Evolutionary conservation across 2,113 vertebrate species (phyloP).

Genomic region (Corythoichthys intestinalis): DNA sequence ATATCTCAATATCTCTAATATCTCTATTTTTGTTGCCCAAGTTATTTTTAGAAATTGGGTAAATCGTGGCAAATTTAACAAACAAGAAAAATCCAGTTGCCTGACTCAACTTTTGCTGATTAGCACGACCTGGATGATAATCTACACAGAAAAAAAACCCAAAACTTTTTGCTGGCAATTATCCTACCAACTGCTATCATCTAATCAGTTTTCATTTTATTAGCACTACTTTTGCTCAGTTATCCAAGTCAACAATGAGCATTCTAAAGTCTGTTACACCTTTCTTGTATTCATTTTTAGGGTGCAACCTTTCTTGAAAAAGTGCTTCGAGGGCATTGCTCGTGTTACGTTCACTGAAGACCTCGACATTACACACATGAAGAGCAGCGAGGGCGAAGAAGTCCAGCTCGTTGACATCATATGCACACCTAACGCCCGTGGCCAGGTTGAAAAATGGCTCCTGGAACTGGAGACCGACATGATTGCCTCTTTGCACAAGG

Average conservation of each 20-base stretch:
- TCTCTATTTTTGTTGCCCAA: too few species aligned
- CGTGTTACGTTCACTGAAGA: constrained; percentile 81
- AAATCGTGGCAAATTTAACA: too few species aligned
- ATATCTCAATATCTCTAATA: too few species aligned
- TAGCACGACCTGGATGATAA: too few species aligned
- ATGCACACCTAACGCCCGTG: constrained; percentile 83
- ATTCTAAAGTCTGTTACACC: neutral
- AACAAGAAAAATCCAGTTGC: too few species aligned
- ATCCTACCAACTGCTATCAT: neutral
- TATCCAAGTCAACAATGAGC: too few species aligned
- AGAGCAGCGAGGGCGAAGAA: constrained; percentile 83
- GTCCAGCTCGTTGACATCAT: constrained; percentile 79
- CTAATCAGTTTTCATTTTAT: neutral
- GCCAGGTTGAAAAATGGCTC: constrained; percentile 90
- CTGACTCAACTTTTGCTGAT: too few species aligned
- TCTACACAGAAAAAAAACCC: too few species aligned
- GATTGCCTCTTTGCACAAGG: constrained; percentile 83
- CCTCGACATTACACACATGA: constrained; percentile 86
- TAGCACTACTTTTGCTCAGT: neutral
- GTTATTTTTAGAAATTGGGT: too few species aligned
- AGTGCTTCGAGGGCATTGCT: constrained; percentile 90
- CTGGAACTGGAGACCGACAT: constrained; percentile 80
- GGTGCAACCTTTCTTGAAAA: constrained; percentile 87
- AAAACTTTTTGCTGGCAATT: neutral
- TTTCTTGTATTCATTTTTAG: constrained; percentile 52